Conservation (phyloP, 2,888 invertebrate genomes). For the Tinea semifulvella region DNA sequence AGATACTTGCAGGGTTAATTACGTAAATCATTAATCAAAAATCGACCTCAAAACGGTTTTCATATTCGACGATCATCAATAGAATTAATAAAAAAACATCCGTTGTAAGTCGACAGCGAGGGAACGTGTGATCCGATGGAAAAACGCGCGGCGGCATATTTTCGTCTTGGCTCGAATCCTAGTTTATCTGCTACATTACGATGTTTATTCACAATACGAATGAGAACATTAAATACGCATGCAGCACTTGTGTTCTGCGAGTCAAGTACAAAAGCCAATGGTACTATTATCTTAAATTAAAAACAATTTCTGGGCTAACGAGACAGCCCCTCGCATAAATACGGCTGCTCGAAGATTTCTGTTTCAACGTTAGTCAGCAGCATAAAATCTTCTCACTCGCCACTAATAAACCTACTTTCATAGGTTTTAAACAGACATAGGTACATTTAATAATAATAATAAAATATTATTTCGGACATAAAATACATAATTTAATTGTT, state of each 20-base stretch:
- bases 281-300: slow-evolving; percentile 10
- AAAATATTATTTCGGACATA: too few species aligned
- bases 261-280: slow-evolving; percentile 14
- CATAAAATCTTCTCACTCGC: too few species aligned
- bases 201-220: slow-evolving; percentile 68
- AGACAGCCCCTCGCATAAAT: too few species aligned
- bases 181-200: slow-evolving; percentile 68
- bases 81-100: slow-evolving; percentile 9
- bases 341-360: neutral
- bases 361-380: neutral
- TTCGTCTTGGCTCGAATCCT: slow-evolving; percentile 68
- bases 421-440: too few species aligned
- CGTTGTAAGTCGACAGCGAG: slow-evolving; percentile 7
- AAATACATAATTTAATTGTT: too few species aligned
- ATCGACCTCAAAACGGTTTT: neutral
- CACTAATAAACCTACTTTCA: too few species aligned
- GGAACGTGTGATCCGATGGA: slow-evolving; percentile 62
- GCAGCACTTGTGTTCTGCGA: slow-evolving; percentile 23
- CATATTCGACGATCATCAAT: slow-evolving; percentile 5
- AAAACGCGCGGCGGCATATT: slow-evolving; percentile 66
- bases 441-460: too few species aligned
- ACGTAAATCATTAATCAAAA: neutral
- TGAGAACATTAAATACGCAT: slow-evolving; percentile 60
- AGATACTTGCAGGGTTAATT: too few species aligned
- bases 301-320: slow-evolving; percentile 2